A percentile compares a stretch with the other conserved stretches of the same genome.
phyloP scores from a whole-genome alignment of 92 coral and sea anemone genomes.

The Siderastrea radians region DNA sequence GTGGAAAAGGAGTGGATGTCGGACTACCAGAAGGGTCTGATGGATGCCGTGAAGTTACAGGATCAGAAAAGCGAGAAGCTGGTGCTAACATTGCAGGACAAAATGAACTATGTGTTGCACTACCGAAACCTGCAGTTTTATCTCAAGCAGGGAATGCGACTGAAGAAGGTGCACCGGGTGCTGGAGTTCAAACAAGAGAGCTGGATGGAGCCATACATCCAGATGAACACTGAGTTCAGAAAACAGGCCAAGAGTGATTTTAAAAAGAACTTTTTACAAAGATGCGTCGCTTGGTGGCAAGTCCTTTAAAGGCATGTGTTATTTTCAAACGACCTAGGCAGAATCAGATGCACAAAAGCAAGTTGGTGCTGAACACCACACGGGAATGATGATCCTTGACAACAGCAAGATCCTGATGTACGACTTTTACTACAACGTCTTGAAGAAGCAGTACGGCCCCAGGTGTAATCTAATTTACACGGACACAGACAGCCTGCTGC shows the following conservation, averaged over 20 bases:
- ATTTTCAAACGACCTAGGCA: not conserved
- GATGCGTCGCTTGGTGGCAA: not conserved
- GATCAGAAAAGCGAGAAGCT: not conserved
- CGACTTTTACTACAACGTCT: too few relatives aligned
- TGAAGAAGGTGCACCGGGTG: not conserved
- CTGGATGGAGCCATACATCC: conserved; percentile 8
- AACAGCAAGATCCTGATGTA: too few relatives aligned
- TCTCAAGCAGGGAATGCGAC: not conserved
- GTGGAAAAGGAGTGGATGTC: not conserved
- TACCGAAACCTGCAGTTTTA: not conserved
- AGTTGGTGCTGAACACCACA: not conserved
- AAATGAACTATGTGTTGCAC: not conserved
- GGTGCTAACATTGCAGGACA: not conserved
- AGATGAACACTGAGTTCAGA: not conserved
- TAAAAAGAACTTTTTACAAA: not conserved
- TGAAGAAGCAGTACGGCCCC: too few relatives aligned
- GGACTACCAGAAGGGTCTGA: not conserved
- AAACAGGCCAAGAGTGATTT: too few relatives aligned
- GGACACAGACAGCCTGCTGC: too few relatives aligned
- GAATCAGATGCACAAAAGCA: not conserved
- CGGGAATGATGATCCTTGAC: too few relatives aligned
- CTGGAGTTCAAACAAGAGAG: not conserved
- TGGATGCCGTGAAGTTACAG: not conserved
- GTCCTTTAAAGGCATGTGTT: not conserved
- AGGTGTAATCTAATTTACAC: too few relatives aligned